Percentiles rank a stretch among this genome's conserved stretches.
Conservation (phyloP, 1,140 invertebrate genomes). For the Zelostemma sp. region DNA sequence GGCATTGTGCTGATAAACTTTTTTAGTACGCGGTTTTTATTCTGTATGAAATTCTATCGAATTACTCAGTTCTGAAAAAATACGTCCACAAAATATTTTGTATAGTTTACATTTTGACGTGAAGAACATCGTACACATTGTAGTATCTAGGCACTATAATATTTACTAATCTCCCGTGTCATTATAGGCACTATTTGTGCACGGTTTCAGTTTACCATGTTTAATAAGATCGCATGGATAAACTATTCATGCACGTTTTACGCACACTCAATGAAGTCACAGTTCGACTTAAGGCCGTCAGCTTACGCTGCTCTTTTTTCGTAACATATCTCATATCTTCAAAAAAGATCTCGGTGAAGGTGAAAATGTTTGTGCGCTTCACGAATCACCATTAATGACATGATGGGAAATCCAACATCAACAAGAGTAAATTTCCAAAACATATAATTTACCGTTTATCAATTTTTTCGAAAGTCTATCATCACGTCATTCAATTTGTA, state of each 20-base stretch:
- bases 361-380: conserved; percentile 27
- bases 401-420: not conserved
- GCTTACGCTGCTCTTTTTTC: conserved; percentile 26
- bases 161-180: conserved; percentile 42
- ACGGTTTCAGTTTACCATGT: conserved; percentile 45
- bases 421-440: not conserved
- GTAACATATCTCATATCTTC: conserved; percentile 23
- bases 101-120: not conserved
- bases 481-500: not conserved
- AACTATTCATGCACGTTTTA: conserved; percentile 38
- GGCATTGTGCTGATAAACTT: too few species aligned
- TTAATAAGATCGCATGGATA: conserved; percentile 45
- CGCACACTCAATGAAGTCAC: conserved; percentile 37
- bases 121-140: conserved; percentile 2
- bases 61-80: not conserved
- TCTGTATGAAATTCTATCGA: too few species aligned
- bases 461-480: not conserved
- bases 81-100: not conserved
- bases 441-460: conserved; percentile 1
- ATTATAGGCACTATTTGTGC: conserved; percentile 45
- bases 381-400: not conserved
- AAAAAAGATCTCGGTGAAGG: conserved; percentile 45
- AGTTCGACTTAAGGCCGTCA: conserved; percentile 46
- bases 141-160: conserved; percentile 24
- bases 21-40: too few species aligned